Evolutionary conservation across 2,797 vertebrate species (phyloP), one percentile per base, ranked within the genome.

Genomic region (Enoplosus armatus): DNA sequence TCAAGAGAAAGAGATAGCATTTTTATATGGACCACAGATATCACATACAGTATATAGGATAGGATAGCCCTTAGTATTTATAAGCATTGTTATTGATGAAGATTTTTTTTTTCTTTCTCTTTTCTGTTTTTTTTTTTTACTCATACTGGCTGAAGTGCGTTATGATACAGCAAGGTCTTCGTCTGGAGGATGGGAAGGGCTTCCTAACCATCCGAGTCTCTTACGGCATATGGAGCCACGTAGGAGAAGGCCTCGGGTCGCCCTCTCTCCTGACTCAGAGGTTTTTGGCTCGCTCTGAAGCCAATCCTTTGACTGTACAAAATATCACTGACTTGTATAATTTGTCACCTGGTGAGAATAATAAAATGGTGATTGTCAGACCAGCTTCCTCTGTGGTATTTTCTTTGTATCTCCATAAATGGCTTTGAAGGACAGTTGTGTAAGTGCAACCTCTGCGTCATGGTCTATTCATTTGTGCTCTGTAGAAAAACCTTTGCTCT

Each of bases 61-160:
- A 94, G 93, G 95, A 94, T 96, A 96, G 96, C 96, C 96, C 96
- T 96, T 96, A 94, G 94, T 95, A 94, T 94, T 94, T 92, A 94
- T 91, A 96, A 95, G 94, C 93, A 61, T 95, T 94, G 93, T 95
- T 95, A 94, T 91, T 94, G 92, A 94, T 93, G 90, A 87, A 80
- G 79, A 62, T 89, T 86, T 90, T 85, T 92, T 89, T 91, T 86
- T 41, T 45, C 50, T 86, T 41, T 45, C 50, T 29, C n/a, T 76
- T 59, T 72, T 54, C 47, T 26, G 66, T 61, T 73, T 15, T 79
- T 80, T 80, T 79, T 65, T 82, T 79, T 60, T 83, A 85, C 79
- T 87, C 82, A 80, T 90, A 93, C 91, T 93, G 88, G 85, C 91
- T 92, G 90, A 92, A 93, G 89, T 92, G 91, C 91, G 83, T 89